These are phyloP conservation scores for Atopsyche davidsoni DNA, from an alignment of 1,140 invertebrate species.

Conservation along the genomic window DNA sequence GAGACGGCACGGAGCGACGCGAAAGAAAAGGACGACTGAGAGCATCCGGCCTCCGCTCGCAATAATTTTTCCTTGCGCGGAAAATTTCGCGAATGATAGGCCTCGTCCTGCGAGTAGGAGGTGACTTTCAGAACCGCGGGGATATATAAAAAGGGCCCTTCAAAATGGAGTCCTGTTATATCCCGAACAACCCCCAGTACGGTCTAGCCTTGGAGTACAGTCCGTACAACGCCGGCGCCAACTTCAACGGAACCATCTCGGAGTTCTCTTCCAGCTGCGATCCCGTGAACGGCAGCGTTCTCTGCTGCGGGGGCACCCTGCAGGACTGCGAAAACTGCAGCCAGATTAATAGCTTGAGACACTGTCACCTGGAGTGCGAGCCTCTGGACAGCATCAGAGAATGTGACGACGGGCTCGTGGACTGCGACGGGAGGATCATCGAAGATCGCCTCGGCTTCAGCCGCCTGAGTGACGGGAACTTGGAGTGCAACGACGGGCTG, in stretches of 20 bases:
- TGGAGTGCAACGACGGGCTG: slow-evolving; percentile 7
- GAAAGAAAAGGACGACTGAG: slow-evolving; percentile 21
- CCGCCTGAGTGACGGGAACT: slow-evolving; percentile 7
- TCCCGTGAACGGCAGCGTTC: slow-evolving; percentile 10
- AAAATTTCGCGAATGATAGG: slow-evolving; percentile 1
- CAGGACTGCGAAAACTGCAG: slow-evolving; percentile 36
- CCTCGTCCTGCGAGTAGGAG: neutral
- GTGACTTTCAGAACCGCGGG: slow-evolving; percentile 4
- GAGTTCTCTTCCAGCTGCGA: slow-evolving; percentile 14
- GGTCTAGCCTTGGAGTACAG: slow-evolving; percentile 40
- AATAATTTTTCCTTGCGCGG: slow-evolving; percentile 15
- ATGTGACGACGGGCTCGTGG: slow-evolving; percentile 20
- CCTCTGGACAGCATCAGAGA: slow-evolving; percentile 6
- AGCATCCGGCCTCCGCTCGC: slow-evolving; percentile 4
- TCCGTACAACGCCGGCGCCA: slow-evolving; percentile 34
- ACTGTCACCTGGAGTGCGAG: slow-evolving; percentile 26
- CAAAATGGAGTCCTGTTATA: slow-evolving; percentile 45
- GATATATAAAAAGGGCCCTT: slow-evolving; percentile 23
- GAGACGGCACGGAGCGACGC: slow-evolving; percentile 16
- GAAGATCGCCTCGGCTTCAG: slow-evolving; percentile 1
- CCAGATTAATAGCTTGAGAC: slow-evolving; percentile 31
- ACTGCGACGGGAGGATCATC: slow-evolving; percentile 10
- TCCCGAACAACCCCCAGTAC: slow-evolving; percentile 49
- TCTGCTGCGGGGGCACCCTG: slow-evolving; percentile 36
- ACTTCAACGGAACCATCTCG: slow-evolving; percentile 30